A percentile compares a stretch with the other conserved stretches of the same genome.
phyloP scores from a whole-genome alignment of 1,140 invertebrate genomes.

The Xylocopa sonorina region DNA sequence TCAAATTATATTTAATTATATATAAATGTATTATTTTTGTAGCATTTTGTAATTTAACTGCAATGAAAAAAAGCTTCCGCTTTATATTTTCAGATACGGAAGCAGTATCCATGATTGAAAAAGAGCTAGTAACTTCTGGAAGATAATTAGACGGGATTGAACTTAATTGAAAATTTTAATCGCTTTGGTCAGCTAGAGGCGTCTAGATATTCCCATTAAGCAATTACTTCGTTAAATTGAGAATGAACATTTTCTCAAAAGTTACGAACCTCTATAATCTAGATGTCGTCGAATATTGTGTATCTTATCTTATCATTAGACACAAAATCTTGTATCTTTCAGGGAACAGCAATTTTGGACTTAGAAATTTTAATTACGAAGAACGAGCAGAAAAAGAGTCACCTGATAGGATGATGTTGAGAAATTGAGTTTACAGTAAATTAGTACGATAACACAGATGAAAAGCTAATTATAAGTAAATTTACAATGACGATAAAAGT shows the following conservation, averaged over 20 bases:
- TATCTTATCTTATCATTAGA: slow-evolving; percentile 3
- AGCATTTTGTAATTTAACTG: too few species aligned
- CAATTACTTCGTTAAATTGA: slow-evolving; percentile 12
- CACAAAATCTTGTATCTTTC: neutral
- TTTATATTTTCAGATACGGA: neutral
- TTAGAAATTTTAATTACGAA: neutral
- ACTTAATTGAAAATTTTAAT: slow-evolving; percentile 63
- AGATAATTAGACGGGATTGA: slow-evolving; percentile 55
- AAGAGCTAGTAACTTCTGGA: neutral
- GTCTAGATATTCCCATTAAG: slow-evolving; percentile 7
- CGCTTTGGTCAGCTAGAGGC: neutral
- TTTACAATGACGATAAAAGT: neutral
- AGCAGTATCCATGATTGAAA: neutral
- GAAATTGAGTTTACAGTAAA: neutral
- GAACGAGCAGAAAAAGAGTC: neutral
- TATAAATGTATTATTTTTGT: too few species aligned
- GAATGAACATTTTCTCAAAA: neutral
- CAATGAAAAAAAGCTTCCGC: neutral
- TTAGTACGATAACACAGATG: neutral
- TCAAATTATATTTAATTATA: too few species aligned
- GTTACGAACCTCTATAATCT: neutral
- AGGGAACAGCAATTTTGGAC: neutral
- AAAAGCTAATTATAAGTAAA: neutral
- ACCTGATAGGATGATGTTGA: neutral
- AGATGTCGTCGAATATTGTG: neutral